These are phyloP conservation scores for Caenorhabditis macrosperma DNA, from an alignment of 2,888 invertebrate genomes.

Conservation along the genomic window DNA sequence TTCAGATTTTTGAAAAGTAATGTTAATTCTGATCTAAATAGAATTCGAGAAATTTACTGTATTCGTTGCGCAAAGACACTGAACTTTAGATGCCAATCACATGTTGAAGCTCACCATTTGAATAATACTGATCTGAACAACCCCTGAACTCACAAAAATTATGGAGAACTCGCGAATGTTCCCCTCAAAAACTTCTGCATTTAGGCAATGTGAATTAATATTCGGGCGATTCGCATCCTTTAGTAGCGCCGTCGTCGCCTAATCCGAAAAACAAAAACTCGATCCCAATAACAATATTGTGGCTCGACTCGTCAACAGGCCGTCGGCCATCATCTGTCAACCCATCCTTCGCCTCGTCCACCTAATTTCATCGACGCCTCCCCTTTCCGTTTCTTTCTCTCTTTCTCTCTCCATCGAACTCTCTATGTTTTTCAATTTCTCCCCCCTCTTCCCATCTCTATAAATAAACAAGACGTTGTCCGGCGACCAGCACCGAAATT, in stretches of 20 bases:
- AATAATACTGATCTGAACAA: too few species aligned
- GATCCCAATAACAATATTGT: slow-evolving; percentile 20
- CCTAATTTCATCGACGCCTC: neutral
- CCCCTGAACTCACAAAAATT: too few species aligned
- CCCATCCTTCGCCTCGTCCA: slow-evolving; percentile 10
- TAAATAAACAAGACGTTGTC: slow-evolving; percentile 33
- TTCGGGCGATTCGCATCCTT: neutral
- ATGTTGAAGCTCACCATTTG: too few species aligned
- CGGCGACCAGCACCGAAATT: neutral
- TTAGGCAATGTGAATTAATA: too few species aligned
- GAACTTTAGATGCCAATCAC: too few species aligned
- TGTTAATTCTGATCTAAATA: neutral
- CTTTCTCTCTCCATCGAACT: too few species aligned
- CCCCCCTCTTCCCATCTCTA: neutral
- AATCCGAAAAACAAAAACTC: slow-evolving; percentile 5
- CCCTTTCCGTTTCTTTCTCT: neutral
- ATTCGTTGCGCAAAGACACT: too few species aligned
- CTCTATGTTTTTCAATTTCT: neutral
- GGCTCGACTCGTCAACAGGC: neutral
- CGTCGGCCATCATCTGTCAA: slow-evolving; percentile 31
- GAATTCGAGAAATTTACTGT: too few species aligned
- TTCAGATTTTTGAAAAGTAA: neutral
- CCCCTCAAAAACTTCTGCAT: too few species aligned
- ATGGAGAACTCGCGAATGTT: too few species aligned
- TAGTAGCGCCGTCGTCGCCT: neutral